These are phyloP conservation scores for Pollimyrus isidori DNA, from an alignment of 2,113 vertebrate species.

Conservation along the genomic window DNA sequence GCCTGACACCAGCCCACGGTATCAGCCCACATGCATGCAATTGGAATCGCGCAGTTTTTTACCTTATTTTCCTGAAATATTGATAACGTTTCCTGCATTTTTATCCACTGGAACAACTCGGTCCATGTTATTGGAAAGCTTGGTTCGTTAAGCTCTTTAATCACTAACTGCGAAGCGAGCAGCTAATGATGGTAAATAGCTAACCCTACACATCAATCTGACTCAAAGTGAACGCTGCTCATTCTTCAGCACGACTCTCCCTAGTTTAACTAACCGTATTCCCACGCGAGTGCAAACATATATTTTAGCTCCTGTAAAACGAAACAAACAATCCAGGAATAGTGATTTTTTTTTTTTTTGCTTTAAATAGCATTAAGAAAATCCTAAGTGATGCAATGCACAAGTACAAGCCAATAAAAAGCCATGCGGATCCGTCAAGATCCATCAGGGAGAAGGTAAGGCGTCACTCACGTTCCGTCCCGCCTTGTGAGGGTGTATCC, in stretches of 20 bases:
- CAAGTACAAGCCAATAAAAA: neutral
- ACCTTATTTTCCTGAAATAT: too few species aligned
- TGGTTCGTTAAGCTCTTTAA: neutral
- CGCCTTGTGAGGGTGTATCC: conserved; percentile 82
- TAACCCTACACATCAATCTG: neutral
- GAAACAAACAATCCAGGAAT: neutral
- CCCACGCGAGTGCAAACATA: neutral
- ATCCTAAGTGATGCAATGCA: neutral
- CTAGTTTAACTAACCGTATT: neutral
- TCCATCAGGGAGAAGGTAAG: neutral
- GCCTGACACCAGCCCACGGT: neutral
- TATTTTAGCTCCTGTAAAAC: neutral
- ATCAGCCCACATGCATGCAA: neutral
- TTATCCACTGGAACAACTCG: neutral
- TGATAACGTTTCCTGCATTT: neutral
- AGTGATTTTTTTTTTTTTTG: neutral
- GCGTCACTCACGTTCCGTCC: conserved; percentile 76
- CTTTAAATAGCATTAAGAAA: neutral
- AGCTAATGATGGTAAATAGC: neutral
- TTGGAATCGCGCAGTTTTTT: neutral
- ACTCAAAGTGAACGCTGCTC: neutral
- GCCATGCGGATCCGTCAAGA: neutral
- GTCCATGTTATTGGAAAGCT: neutral
- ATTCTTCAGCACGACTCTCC: neutral
- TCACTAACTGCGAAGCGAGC: neutral